Conservation (phyloP, 2,888 invertebrate genomes). For the Neoscelio sp. region DNA sequence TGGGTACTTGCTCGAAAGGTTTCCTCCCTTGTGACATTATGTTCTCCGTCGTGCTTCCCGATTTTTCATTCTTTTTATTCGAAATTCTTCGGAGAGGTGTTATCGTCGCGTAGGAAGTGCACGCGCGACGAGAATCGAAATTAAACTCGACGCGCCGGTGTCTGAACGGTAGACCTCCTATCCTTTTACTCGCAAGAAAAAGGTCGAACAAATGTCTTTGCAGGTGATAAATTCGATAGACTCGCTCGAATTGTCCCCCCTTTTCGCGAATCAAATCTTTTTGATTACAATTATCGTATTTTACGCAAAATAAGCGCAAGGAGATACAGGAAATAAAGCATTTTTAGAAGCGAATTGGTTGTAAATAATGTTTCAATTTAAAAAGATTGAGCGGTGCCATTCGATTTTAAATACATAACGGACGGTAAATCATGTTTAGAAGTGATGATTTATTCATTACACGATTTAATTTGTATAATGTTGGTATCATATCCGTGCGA, state of each 20-base stretch:
- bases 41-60: constrained; percentile 41
- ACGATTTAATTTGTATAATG: constrained; percentile 28
- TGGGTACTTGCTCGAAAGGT: constrained; percentile 56
- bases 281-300: constrained; percentile 24
- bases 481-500: constrained; percentile 23
- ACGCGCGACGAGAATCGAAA: constrained; percentile 77
- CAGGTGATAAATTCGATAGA: constrained; percentile 51
- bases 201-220: constrained; percentile 51
- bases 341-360: no score
- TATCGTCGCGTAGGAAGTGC: constrained; percentile 73
- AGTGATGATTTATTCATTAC: constrained; percentile 41
- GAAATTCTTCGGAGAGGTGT: constrained; percentile 71
- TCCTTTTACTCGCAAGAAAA: not conserved
- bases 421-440: no score
- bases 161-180: constrained; percentile 5
- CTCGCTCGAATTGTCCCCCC: constrained; percentile 20
- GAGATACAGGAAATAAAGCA: no score
- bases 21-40: constrained; percentile 54
- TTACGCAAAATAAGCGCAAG: no score
- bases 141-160: constrained; percentile 70
- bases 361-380: not conserved
- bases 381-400: not conserved
- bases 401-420: no score
- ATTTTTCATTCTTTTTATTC: constrained; percentile 59
- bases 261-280: constrained; percentile 1